Base-by-base conservation (phyloP, 64 coral and sea anemone species). In the Astreopora myriophthalma region DNA sequence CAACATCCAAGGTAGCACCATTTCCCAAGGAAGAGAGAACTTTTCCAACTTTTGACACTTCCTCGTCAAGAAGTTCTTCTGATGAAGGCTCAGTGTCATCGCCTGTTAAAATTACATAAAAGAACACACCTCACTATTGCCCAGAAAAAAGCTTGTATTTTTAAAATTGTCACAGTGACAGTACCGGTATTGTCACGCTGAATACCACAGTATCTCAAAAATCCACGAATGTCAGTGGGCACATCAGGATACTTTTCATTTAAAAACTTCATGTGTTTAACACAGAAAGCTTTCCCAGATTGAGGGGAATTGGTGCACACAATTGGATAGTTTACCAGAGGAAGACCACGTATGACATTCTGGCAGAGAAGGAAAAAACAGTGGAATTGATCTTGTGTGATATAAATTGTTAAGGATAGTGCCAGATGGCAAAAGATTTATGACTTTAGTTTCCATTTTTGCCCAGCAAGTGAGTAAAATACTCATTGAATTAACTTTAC, bases 161-260 rank as follows among this genome's bases (percentile, higher is more conserved):
- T 22, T 8, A 2, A 84, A 66, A 12, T 25, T 27, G 8, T 25
- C 19, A 27, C 24, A 79, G 17, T 79, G 40, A 44, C 40, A 4
- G 40, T 48, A 51, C 37, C 75, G 42, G 44, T 55, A 24, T 79
- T 24, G 71, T n/a, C 28, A 48, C 35, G 14, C 31, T 42, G 17
- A 29, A 85, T 52, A 38, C 90, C 90, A 84, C 90, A 92, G 74
- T 92, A 73, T 39, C 62, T 92, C 19, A 92, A 75, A 62, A 92
- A 92, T 28, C 77, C 90, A 38, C 68, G 65, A 49, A 92, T 26
- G 23, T 82, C 90, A 24, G 90, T 92, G 10, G 88, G 88, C 2
- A 90, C 34, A 48, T 6, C 13, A 38, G 88, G 88, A n/a, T 90
- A 74, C 10, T 46, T 67, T 48, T 42, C 11, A 4, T 7, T 63